These are phyloP conservation scores for Gymnoscopelus braueri DNA, from an alignment of 2,797 vertebrate species.

Conservation along the genomic window DNA sequence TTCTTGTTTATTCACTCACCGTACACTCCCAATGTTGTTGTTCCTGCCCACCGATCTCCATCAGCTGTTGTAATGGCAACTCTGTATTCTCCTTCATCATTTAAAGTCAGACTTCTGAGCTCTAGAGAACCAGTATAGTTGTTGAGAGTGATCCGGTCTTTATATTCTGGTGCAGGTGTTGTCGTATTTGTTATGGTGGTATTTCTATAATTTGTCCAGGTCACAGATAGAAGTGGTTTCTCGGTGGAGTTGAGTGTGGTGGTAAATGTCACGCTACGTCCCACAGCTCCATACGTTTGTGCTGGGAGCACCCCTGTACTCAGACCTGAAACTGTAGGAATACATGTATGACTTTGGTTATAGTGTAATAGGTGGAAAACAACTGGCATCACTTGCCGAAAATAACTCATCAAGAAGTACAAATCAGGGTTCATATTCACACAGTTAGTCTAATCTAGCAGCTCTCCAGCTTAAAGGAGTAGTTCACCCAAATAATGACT, in stretches of 20 bases:
- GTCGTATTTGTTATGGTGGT: background rate
- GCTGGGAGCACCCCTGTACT: slow-evolving; percentile 1
- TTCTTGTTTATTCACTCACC: slow-evolving; percentile 5
- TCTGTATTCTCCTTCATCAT: slow-evolving; percentile 18
- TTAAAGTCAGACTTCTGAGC: slow-evolving; percentile 18
- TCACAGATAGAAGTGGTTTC: background rate
- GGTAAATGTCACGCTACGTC: slow-evolving; percentile 9
- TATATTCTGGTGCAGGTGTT: background rate
- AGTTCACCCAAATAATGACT: too few relatives aligned
- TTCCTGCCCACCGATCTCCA: rapidly evolving
- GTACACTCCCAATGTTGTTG: slow-evolving; percentile 6
- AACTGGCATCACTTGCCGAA: too few relatives aligned
- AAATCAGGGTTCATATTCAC: too few relatives aligned
- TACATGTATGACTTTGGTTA: background rate
- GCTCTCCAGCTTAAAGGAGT: too few relatives aligned
- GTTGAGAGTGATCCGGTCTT: slow-evolving; percentile 20
- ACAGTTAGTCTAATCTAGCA: too few relatives aligned
- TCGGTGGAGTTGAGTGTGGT: slow-evolving; percentile 1
- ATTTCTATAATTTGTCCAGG: slow-evolving; percentile 4
- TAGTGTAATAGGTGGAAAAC: too few relatives aligned
- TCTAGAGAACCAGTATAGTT: slow-evolving; percentile 25
- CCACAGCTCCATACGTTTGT: slow-evolving; percentile 7
- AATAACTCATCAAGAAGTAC: too few relatives aligned
- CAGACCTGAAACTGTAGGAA: slow-evolving; percentile 2
- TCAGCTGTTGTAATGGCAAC: background rate